Evolutionary conservation across 2,797 vertebrate species (phyloP), one percentile per base, ranked within the genome.

Genomic region (Sylvilagus floridanus): DNA sequence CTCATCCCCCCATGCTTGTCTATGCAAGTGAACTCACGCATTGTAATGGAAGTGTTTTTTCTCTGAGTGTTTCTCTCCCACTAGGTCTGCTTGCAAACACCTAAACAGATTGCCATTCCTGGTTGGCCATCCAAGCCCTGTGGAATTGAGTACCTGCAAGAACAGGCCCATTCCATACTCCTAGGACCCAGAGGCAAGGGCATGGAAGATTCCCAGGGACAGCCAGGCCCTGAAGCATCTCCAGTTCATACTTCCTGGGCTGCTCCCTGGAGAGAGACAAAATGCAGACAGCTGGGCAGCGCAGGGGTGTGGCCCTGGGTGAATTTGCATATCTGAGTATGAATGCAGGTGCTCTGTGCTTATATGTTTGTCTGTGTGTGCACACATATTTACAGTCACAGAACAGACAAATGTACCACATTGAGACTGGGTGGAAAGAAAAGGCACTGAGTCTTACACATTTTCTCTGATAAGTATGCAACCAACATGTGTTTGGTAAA

Each of bases 1-100:
- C 9, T n/a, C 35, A 75, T 2, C 1, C 16, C 30, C 7, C 24
- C 9, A 0, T 8, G 11, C 0, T 3, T 42, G 13, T 85, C 73
- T 32, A 21, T 24, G 19, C 12, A 52, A 37, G 35, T 73, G 69
- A 68, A 69, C 7, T 28, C 28, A 47, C 14, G 32, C 30, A n/a
- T 71, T 73, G 2, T 22, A 54, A 26, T 37, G n/a, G 0, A 7
- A 42, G 57, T 28, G 32, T 90, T 42, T 28, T 75, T 72, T 37
- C 32, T 89, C 32, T 50, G 35, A 65, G 7, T 87, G 57, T 72
- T 90, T 12, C 7, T 42, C 13, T 77, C 63, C 10, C 12, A 26
- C 1, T 4, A n/a, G 91, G 22, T 91, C 57, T 87, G 24, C 16
- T 50, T 88, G 5, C 65, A 69, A 86, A 91, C 17, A 71, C n/a